Conservation (phyloP, 2,113 vertebrate genomes). For the Sylvicapra grimmia region DNA sequence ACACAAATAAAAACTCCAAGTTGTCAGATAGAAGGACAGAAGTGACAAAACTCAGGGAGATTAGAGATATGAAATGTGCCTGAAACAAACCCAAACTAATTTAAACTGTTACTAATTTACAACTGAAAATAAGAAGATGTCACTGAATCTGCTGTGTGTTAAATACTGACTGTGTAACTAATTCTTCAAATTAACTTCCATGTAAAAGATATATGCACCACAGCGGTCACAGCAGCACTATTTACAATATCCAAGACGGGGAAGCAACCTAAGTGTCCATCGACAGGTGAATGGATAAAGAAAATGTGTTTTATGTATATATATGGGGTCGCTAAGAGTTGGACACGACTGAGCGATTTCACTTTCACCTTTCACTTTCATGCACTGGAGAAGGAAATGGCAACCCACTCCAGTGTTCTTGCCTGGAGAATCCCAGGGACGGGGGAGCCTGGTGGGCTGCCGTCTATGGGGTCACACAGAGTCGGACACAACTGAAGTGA, state of each 20-base stretch:
- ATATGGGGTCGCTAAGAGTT: too few relatives aligned
- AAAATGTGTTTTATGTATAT: background rate
- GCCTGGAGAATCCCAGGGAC: too few relatives aligned
- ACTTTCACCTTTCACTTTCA: too few relatives aligned
- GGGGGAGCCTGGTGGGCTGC: too few relatives aligned
- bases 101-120: background rate
- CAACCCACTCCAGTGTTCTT: too few relatives aligned
- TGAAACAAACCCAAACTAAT: background rate
- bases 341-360: too few relatives aligned
- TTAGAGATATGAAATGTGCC: background rate
- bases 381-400: too few relatives aligned
- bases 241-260: rapidly evolving
- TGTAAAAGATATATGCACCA: background rate
- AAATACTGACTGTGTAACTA: background rate
- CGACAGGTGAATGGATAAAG: background rate
- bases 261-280: background rate
- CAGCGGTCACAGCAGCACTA: background rate
- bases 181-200: background rate
- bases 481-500: too few relatives aligned
- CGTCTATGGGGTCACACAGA: too few relatives aligned
- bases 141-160: background rate
- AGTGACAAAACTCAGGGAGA: background rate
- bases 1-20: background rate
- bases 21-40: background rate
- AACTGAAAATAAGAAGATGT: background rate